Evolutionary conservation across 2,113 vertebrate genomes (phyloP), one percentile per base, ranked within the genome.

Genomic region (Plotosus lineatus): DNA sequence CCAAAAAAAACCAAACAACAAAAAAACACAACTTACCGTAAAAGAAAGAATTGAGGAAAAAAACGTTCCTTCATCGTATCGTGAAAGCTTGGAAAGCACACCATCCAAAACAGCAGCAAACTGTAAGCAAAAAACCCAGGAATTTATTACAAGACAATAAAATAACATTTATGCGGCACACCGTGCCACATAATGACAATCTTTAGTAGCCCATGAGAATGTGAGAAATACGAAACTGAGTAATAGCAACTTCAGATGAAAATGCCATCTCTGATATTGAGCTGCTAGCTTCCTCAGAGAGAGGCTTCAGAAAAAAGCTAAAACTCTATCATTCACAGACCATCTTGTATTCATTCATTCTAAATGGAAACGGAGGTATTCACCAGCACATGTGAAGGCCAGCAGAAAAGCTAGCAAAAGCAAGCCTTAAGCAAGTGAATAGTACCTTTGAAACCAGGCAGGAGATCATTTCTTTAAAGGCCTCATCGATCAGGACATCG

Each of bases 21-120:
- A 75, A 72, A 83, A 90, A 26, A 44, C 19, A 26, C 1, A 87
- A 95, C 97, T 98, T 91, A 99, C 97, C 85, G 97, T 98, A 92
- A 99, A 98, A 56, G 97, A 98, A 85, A 99, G 95, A 84, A 99
- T 92, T 12, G 97, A 99, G 21, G 97, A 99, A 87, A 98, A 97
- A 91, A 99, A 96, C 7, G 96, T 97, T 79, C 97, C 97, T 94
- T 99, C 96, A 77, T 99, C 97, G 0, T 98, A 99, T 89, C 97
- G 91, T 3, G 97, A 97, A 75, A 99, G 91, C 85, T 98, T 99
- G 85, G 95, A 95, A 80, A 99, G 91, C 63, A 98, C 94, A 14
- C 94, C 88, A 84, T 98, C 97, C 82, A 99, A 88, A 83, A 98
- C 95, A 26, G 94, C 93, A 78, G 94, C 90, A 90, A 97, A 95